Evolutionary conservation across 2,888 invertebrate species (phyloP).

Genomic region (Pseudanteris insignis): DNA sequence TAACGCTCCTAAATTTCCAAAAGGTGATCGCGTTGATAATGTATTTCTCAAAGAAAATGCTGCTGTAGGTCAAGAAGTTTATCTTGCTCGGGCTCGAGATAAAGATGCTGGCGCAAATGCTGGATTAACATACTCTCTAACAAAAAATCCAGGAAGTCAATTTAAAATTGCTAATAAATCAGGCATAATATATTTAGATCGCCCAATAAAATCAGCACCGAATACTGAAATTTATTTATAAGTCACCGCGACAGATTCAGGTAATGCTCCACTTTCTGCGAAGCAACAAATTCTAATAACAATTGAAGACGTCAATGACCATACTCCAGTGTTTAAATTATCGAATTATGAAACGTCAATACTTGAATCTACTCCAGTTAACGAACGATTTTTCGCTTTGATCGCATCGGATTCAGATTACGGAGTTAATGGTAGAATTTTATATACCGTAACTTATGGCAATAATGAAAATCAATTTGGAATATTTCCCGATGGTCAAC

Average conservation of each 20-base stretch:
- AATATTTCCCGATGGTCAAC: constrained; percentile 92
- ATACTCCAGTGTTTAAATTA: constrained; percentile 92
- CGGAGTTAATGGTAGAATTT: constrained; percentile 80
- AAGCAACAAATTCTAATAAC: constrained; percentile 78
- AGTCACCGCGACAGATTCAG: constrained; percentile 87
- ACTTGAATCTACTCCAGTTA: constrained; percentile 88
- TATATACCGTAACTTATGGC: constrained; percentile 86
- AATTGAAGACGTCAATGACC: constrained; percentile 92
- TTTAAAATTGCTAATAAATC: constrained; percentile 87
- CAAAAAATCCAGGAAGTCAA: constrained; percentile 80
- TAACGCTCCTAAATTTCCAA: constrained; percentile 84
- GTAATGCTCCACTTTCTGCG: constrained; percentile 78
- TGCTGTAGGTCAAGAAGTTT: constrained; percentile 93
- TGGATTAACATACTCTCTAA: constrained; percentile 82
- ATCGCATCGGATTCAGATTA: constrained; percentile 90
- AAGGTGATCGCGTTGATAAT: constrained; percentile 76
- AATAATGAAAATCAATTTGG: constrained; percentile 89
- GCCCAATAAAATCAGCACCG: constrained; percentile 80
- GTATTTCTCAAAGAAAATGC: constrained; percentile 86
- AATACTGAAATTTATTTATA: constrained; percentile 78
- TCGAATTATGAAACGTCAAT: constrained; percentile 93
- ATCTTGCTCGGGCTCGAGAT: constrained; percentile 86
- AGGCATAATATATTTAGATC: constrained; percentile 88
- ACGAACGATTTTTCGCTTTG: constrained; percentile 88
- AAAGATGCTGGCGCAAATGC: constrained; percentile 90